Evolutionary conservation across 2,888 invertebrate species (phyloP).

Genomic region (Dexiosoma caninum): DNA sequence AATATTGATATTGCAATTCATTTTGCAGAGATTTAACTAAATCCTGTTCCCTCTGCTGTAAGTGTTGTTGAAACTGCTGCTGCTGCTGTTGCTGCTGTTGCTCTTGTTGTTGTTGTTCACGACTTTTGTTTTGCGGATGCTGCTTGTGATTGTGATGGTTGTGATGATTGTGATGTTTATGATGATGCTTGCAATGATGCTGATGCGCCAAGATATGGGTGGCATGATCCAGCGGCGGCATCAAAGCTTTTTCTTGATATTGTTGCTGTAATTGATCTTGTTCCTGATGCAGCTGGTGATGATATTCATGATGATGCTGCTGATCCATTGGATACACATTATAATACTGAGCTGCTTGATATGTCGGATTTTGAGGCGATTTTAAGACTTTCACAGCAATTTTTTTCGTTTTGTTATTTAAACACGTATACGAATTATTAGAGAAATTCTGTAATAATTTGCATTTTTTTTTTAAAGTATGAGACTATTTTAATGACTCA

Average conservation of each 20-base stretch:
- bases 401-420: constrained; percentile 64
- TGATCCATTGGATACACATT: constrained; percentile 62
- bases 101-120: constrained; percentile 25
- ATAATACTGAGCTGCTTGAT: constrained; percentile 68
- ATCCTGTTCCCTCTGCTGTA: constrained; percentile 48
- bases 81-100: constrained; percentile 43
- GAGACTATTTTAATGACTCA: constrained; percentile 3
- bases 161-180: constrained; percentile 67
- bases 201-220: constrained; percentile 59
- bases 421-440: constrained; percentile 65
- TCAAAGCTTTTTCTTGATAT: constrained; percentile 69
- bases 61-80: constrained; percentile 39
- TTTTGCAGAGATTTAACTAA: constrained; percentile 47
- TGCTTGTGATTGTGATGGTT: not conserved
- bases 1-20: constrained; percentile 49
- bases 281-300: constrained; percentile 55
- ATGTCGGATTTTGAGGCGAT: constrained; percentile 57
- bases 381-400: constrained; percentile 60
- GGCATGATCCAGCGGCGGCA: constrained; percentile 75
- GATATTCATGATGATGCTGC: constrained; percentile 32
- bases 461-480: not conserved
- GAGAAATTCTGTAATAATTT: constrained; percentile 61
- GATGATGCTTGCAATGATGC: constrained; percentile 66
- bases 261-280: constrained; percentile 51
- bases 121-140: constrained; percentile 21